Base-by-base conservation (phyloP, 2,113 vertebrate species). In the Lagenorhynchus albirostris region DNA sequence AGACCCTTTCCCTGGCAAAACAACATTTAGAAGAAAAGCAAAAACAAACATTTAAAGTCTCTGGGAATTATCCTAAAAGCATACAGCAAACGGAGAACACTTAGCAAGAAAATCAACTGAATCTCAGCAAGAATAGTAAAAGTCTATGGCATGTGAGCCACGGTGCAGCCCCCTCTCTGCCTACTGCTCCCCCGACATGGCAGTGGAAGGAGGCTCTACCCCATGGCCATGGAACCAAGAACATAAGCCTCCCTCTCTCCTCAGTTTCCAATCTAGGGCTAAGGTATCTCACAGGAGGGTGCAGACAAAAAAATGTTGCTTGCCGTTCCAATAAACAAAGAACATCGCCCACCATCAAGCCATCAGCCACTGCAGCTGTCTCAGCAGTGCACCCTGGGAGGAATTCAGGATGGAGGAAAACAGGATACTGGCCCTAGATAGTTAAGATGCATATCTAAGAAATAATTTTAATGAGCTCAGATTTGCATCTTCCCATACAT, bases 71-170 rank as follows among this genome's bases (percentile, higher is more conserved):
- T 76, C 10, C 31, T 77, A 55, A 82, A 5, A 29, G 31, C 65
- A 85, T 12, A 68, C 1, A 68, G 33, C 33, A 91, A 38, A 79
- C 5, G 31, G 12, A 93, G 58, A 82, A 63, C 12, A 92, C 79
- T 65, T 65, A 77, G 17, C 50, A 71, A 86, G 14, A 97, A 92
- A 89, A 94, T 89, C 53, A 65, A 47, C 41, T n/a, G 26, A 31
- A 31, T 26, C 62, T 90, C 29, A 41, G 8, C 23, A 67, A 88
- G 44, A 58, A 91, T 6, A 73, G 17, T 23, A 17, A 65, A 38
- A 21, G 26, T 33, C 33, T 60, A 8, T 1, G 5, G 17, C 63
- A 74, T 44, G 0, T 50, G 25, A 63, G 60, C 36, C 29, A 58
- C 1, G 50, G 60, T 1, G 17, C 7, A 0, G 53, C n/a, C 38